Evolutionary conservation across 2,888 invertebrate species (phyloP).

Genomic region (Hypercompe scribonia): DNA sequence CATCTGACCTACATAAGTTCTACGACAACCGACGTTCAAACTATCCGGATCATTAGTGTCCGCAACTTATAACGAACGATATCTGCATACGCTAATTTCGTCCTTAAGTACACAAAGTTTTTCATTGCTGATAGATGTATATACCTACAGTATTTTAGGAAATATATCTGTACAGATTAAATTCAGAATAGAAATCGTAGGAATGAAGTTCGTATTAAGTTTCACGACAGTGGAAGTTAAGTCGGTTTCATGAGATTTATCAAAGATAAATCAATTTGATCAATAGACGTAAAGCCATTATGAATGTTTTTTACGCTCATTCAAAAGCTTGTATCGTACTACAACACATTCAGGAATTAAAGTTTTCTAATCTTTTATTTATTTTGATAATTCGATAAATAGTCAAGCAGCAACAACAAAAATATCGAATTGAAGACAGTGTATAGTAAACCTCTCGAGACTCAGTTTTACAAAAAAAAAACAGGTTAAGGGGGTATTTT

Average conservation of each 20-base stretch:
- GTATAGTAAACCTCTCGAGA: too few species aligned
- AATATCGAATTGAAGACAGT: too few species aligned
- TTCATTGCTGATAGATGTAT: background rate
- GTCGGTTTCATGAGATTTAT: background rate
- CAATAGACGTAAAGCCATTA: too few species aligned
- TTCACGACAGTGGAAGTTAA: background rate
- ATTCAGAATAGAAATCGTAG: background rate
- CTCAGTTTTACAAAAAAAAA: too few species aligned
- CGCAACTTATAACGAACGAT: constrained; percentile 5
- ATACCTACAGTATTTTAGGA: background rate
- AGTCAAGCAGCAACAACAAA: too few species aligned
- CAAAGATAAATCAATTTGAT: too few species aligned
- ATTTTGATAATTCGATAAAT: too few species aligned
- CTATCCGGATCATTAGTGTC: constrained; percentile 7
- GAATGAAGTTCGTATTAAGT: background rate
- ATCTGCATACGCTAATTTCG: background rate
- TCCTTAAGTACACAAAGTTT: background rate
- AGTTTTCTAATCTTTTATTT: too few species aligned
- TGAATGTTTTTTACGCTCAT: too few species aligned
- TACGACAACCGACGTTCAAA: background rate
- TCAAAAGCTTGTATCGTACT: too few species aligned
- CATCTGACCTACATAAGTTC: constrained; percentile 5
- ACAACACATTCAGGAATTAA: too few species aligned
- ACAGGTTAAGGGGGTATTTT: background rate
- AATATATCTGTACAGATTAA: background rate